Conservation (phyloP, 2,888 invertebrate species). For the Torymus texanus region DNA sequence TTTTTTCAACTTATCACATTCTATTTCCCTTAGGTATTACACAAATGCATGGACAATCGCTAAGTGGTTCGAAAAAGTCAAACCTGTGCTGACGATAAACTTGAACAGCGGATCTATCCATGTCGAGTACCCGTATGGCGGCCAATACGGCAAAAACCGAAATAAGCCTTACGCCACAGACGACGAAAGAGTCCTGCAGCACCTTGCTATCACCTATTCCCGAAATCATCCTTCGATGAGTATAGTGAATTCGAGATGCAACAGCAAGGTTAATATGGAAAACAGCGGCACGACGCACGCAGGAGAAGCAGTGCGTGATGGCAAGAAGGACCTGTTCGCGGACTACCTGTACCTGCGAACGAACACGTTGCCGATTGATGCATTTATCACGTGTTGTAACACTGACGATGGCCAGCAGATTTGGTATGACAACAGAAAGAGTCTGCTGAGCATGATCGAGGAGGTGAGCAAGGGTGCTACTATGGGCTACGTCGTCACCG, state of each 20-base stretch:
- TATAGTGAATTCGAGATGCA: constrained; percentile 60
- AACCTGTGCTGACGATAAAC: constrained; percentile 68
- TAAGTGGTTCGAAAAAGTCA: constrained; percentile 68
- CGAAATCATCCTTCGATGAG: constrained; percentile 63
- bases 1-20: constrained; percentile 36
- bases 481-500: constrained; percentile 67
- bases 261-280: constrained; percentile 58
- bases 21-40: constrained; percentile 55
- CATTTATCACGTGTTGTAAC: constrained; percentile 71
- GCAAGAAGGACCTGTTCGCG: constrained; percentile 64
- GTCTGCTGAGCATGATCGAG: constrained; percentile 66
- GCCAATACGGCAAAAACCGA: constrained; percentile 53
- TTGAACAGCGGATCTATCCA: constrained; percentile 70
- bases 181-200: constrained; percentile 64
- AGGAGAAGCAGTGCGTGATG: constrained; percentile 59
- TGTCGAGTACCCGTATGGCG: constrained; percentile 69
- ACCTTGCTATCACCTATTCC: constrained; percentile 64
- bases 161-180: constrained; percentile 61
- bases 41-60: constrained; percentile 62
- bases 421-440: constrained; percentile 68
- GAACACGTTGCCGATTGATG: constrained; percentile 69
- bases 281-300: constrained; percentile 62
- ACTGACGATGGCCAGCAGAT: constrained; percentile 63
- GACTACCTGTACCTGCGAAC: constrained; percentile 71
- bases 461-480: constrained; percentile 65